Evolutionary conservation across 2,113 vertebrate genomes (phyloP).

Genomic region (Tauraco erythrolophus): DNA sequence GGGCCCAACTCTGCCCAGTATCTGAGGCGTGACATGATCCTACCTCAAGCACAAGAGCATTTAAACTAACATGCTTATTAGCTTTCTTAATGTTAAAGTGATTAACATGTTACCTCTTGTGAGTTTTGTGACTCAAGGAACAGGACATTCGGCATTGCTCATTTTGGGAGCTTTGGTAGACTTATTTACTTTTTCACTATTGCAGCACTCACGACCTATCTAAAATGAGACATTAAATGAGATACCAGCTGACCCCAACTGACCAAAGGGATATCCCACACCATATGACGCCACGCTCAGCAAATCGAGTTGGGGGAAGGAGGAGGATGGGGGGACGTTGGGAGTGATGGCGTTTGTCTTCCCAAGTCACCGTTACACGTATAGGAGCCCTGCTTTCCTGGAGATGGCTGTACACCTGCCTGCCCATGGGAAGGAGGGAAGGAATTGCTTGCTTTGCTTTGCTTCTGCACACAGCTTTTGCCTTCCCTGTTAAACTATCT

Average conservation of each 20-base stretch:
- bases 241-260: neutral
- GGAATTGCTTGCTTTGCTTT: no score
- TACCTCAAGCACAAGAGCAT: neutral
- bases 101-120: slow-evolving; percentile 47
- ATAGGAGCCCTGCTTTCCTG: no score
- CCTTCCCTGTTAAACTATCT: no score
- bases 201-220: neutral
- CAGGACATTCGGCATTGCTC: neutral
- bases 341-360: no score
- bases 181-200: neutral
- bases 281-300: no score
- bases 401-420: no score
- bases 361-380: no score
- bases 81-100: neutral
- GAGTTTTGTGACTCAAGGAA: slow-evolving; percentile 52
- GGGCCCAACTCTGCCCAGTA: neutral
- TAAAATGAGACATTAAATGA: neutral
- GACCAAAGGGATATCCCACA: no score
- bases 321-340: no score
- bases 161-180: neutral
- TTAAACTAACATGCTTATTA: neutral
- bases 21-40: neutral
- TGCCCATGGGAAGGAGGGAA: no score
- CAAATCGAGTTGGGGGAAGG: no score
- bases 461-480: no score